Conservation (phyloP, 2,888 invertebrate species). For the Dromius quadrimaculatus region DNA sequence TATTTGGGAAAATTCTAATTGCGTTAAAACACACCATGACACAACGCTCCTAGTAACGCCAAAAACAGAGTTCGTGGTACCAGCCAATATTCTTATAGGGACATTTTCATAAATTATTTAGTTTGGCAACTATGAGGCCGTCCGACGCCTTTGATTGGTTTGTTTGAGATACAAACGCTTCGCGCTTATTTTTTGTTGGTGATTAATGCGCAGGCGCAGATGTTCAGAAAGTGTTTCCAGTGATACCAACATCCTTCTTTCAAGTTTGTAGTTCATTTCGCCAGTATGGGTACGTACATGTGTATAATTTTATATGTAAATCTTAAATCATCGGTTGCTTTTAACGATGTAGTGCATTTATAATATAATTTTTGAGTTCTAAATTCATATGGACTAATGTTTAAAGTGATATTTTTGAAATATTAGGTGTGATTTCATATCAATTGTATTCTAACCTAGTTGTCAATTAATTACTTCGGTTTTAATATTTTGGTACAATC, state of each 20-base stretch:
- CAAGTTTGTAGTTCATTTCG: constrained; percentile 72
- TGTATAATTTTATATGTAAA: constrained; percentile 59
- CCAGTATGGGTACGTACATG: constrained; percentile 77
- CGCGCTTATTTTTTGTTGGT: no score
- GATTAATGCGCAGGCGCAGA: no score
- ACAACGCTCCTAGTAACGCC: no score
- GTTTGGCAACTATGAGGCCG: no score
- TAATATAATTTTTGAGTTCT: constrained; percentile 17
- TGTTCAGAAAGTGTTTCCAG: no score
- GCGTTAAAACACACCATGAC: no score
- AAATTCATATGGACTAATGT: constrained; percentile 1
- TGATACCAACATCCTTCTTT: constrained; percentile 60
- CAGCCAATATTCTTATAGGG: no score
- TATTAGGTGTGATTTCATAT: constrained; percentile 28
- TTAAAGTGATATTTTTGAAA: constrained; percentile 44
- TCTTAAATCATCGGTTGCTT: constrained; percentile 60
- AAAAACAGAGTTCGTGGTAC: no score
- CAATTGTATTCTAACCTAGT: constrained; percentile 36
- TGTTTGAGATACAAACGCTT: no score
- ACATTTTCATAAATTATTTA: no score
- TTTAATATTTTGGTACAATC: constrained; percentile 51
- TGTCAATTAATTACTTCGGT: not conserved
- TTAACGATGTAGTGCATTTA: constrained; percentile 25
- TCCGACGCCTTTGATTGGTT: no score
- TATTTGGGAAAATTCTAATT: no score